A percentile compares a stretch with the other conserved stretches of the same genome.
These are phyloP conservation scores for Tor tambroides DNA, from an alignment of 2,113 vertebrate genomes.

Conservation along the genomic window DNA sequence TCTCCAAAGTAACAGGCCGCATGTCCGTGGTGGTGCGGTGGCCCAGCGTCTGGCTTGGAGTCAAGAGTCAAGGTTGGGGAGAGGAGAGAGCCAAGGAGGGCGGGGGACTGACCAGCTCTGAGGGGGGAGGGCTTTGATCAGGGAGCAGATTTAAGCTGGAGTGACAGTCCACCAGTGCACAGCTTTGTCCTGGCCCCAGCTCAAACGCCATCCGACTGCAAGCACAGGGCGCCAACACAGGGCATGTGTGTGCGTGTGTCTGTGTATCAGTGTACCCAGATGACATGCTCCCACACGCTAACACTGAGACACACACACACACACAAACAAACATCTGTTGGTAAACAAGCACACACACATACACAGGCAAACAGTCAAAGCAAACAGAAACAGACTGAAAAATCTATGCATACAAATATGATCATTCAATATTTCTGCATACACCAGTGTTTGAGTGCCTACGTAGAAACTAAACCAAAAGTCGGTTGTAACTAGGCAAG, in stretches of 20 bases:
- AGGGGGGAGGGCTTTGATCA: constrained; percentile 60
- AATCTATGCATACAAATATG: background rate
- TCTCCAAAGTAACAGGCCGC: background rate
- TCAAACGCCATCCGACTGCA: constrained; percentile 51
- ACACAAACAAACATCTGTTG: constrained; percentile 30
- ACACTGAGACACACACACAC: constrained; percentile 29
- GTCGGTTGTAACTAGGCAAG: background rate
- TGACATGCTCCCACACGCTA: constrained; percentile 24
- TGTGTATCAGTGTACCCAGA: constrained; percentile 47
- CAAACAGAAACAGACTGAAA: constrained; percentile 1
- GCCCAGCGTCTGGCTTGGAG: constrained; percentile 38
- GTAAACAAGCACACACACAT: constrained; percentile 27
- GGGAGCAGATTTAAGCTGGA: constrained; percentile 58
- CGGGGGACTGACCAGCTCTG: background rate
- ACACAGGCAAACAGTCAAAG: constrained; percentile 7
- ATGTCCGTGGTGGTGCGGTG: background rate
- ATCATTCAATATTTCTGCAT: background rate
- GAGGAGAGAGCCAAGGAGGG: background rate
- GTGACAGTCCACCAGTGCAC: constrained; percentile 62
- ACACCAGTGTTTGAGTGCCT: background rate
- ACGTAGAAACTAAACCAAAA: background rate
- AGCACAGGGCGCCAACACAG: constrained; percentile 32
- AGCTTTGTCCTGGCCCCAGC: constrained; percentile 59
- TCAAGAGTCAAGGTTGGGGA: constrained; percentile 54
- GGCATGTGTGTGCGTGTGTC: constrained; percentile 37